A percentile compares a stretch with the other conserved stretches of the same genome.
Evolutionary conservation across 2,888 invertebrate genomes (phyloP).

Genomic region (Arctia plantaginis): DNA sequence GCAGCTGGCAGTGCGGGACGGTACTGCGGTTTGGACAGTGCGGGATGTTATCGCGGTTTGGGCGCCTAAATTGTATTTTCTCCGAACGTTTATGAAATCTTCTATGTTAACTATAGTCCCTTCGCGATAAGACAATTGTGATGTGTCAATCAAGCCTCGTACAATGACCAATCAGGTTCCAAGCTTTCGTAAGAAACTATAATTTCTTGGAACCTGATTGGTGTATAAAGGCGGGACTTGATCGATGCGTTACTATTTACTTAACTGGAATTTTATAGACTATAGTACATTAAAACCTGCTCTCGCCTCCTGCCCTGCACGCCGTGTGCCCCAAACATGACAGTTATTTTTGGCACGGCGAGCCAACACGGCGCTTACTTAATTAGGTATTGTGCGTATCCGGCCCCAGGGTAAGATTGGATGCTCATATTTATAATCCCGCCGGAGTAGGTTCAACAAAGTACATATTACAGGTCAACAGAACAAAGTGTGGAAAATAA

Average conservation of each 20-base stretch:
- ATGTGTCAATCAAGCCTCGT: no score
- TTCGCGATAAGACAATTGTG: no score
- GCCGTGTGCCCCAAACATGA: not conserved
- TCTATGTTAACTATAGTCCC: no score
- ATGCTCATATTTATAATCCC: conserved; percentile 33
- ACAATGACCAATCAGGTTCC: no score
- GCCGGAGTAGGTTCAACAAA: conserved; percentile 7
- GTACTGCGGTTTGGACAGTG: no score
- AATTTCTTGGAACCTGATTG: not conserved
- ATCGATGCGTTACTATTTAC: not conserved
- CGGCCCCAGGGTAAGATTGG: conserved; percentile 29
- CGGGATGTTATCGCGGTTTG: no score
- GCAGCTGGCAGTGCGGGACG: no score
- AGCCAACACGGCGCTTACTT: conserved; percentile 17
- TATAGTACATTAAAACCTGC: no score
- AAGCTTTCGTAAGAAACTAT: not conserved
- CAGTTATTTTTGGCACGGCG: conserved; percentile 37
- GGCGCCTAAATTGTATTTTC: no score
- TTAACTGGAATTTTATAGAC: no score
- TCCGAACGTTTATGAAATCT: no score
- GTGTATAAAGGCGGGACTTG: not conserved
- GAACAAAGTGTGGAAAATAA: not conserved
- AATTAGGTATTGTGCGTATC: conserved; percentile 38
- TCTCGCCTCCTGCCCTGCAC: not conserved
- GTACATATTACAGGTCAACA: not conserved